Evolutionary conservation across 2,113 vertebrate genomes (phyloP), one percentile per base, ranked within the genome.

Genomic region (Hippocampus comes): DNA sequence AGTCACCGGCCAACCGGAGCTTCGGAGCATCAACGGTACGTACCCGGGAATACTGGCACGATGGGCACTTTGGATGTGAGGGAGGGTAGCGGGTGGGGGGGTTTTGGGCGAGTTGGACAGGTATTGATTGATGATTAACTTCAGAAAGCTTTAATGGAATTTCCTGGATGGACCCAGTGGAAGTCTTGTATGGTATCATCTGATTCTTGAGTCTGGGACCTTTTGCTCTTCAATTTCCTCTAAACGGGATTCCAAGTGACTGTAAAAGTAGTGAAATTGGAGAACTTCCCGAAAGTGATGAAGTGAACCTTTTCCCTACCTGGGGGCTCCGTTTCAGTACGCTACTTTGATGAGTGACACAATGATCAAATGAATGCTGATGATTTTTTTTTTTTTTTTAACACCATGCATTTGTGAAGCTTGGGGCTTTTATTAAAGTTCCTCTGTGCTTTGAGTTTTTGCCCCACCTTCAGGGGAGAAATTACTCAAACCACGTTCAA

Each of bases 1-100:
- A 88, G 83, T 80, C 63, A 6, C 71, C 68, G 79, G 69, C 14
- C 80, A 77, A 74, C 67, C 69, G 86, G 86, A 89, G 72, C 82
- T 49, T 72, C 72, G 64, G 75, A 86, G 72, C 82, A 86, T 85
- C 76, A 73, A 85, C 51, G 88, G 89, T 91, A 90, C 63, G 86
- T 91, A 76, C 30, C 73, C 55, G 85, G 77, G 27, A 85, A 82
- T 73, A 77, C 9, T 75, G 70, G 25, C 55, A 56, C 20, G 21
- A 21, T 51, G 63, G 55, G 56, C n/a, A 12, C n/a, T 27, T 59
- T 48, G 46, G 46, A 48, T 15, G 12, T 48, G 46, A 15, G 46
- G 46, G 43, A 11, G 43, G 43, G 43, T 10, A 14, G 43, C 2
- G 11, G 15, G 48, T 5, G 48, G 48, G 12, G 48, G 48, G 48